These are phyloP conservation scores for Epicampocera succincta DNA, from an alignment of 2,888 invertebrate species.

Conservation along the genomic window DNA sequence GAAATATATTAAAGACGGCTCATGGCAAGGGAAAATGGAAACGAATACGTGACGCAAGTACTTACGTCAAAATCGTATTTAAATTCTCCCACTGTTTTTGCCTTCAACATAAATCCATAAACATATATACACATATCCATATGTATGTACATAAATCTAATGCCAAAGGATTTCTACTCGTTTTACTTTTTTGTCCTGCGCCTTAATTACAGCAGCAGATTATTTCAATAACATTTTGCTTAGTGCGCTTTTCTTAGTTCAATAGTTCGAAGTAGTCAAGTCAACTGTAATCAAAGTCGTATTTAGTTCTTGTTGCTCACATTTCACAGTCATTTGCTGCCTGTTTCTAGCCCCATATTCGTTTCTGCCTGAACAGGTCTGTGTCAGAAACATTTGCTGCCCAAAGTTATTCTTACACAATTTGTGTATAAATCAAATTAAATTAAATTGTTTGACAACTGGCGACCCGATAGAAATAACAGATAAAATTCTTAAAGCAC, in stretches of 20 bases:
- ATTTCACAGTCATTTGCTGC: not conserved
- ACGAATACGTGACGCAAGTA: too few relatives aligned
- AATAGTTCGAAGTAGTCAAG: not conserved
- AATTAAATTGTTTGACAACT: constrained; percentile 53
- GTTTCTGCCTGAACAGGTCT: constrained; percentile 35
- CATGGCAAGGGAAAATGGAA: too few relatives aligned
- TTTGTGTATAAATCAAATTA: constrained; percentile 48
- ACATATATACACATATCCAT: too few relatives aligned
- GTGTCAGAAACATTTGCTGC: constrained; percentile 27
- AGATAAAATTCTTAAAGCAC: constrained; percentile 37
- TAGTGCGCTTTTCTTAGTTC: not conserved
- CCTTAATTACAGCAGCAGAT: too few relatives aligned
- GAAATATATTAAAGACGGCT: too few relatives aligned
- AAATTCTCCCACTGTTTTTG: too few relatives aligned
- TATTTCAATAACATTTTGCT: too few relatives aligned
- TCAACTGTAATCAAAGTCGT: not conserved
- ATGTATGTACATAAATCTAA: too few relatives aligned
- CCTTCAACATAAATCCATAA: too few relatives aligned
- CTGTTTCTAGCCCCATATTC: constrained; percentile 1
- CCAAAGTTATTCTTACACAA: not conserved
- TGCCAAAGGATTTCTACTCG: too few relatives aligned
- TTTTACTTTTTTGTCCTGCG: too few relatives aligned
- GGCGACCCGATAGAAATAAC: constrained; percentile 32
- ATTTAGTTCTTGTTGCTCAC: not conserved
- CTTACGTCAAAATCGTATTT: too few relatives aligned